Evolutionary conservation across 2,888 invertebrate genomes (phyloP).

Genomic region (Hypomecis atomaria): DNA sequence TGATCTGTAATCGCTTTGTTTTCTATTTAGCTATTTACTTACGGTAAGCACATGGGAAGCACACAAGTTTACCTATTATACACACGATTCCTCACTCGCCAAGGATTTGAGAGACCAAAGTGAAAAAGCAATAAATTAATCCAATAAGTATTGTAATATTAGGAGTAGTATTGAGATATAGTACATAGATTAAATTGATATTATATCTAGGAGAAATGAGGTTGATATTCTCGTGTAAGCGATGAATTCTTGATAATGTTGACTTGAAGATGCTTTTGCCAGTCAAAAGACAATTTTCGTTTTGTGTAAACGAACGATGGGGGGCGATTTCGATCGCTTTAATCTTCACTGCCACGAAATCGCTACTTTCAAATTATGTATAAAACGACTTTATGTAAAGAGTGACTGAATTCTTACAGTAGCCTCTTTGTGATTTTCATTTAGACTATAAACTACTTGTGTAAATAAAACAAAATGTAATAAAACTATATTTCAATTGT

Average conservation of each 20-base stretch:
- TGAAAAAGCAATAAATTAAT: constrained; percentile 73
- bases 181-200: constrained; percentile 55
- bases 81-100: constrained; percentile 75
- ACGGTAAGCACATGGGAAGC: constrained; percentile 73
- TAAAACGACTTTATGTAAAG: constrained; percentile 13
- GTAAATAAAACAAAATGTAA: constrained; percentile 22
- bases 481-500: constrained; percentile 15
- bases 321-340: constrained; percentile 17
- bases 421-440: constrained; percentile 1
- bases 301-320: constrained; percentile 42
- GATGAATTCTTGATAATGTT: constrained; percentile 30
- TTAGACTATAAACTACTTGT: constrained; percentile 2
- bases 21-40: constrained; percentile 68
- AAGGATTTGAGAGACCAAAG: constrained; percentile 77
- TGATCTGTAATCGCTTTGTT: constrained; percentile 71
- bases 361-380: constrained; percentile 7
- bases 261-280: constrained; percentile 61
- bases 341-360: constrained; percentile 39
- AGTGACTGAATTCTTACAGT: constrained; percentile 24
- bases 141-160: constrained; percentile 63
- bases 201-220: constrained; percentile 48
- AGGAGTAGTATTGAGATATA: constrained; percentile 58
- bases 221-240: constrained; percentile 32
- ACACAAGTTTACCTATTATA: constrained; percentile 71
- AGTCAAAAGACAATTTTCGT: constrained; percentile 75